Conservation (phyloP, 2,797 vertebrate genomes). For the Aldrovandia affinis region DNA sequence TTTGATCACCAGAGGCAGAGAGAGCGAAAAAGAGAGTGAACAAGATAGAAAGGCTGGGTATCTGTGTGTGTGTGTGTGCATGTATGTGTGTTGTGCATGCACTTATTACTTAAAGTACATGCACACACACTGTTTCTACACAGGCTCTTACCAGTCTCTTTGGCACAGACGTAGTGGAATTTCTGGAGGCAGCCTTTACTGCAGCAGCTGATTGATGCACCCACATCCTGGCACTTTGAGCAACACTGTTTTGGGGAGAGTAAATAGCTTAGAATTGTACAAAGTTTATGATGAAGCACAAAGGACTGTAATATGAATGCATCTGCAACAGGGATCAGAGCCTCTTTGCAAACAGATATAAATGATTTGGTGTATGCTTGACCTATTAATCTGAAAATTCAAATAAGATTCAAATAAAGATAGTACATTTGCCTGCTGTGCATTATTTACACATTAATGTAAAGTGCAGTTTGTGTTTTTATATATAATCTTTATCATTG, state of each 20-base stretch:
- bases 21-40: background rate
- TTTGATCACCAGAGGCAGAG: background rate
- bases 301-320: background rate
- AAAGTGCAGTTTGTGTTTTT: background rate
- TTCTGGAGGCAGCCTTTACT: slow-evolving; percentile 89
- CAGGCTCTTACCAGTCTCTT: slow-evolving; percentile 87
- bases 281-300: background rate
- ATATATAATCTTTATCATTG: background rate
- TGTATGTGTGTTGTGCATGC: too few species aligned
- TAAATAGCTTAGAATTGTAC: slow-evolving; percentile 15
- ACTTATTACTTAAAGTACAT: background rate
- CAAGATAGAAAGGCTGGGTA: background rate
- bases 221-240: slow-evolving; percentile 88
- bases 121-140: background rate
- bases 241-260: slow-evolving; percentile 76
- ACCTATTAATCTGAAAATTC: slow-evolving; percentile 2
- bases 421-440: background rate
- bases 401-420: background rate
- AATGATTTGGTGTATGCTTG: background rate
- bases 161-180: slow-evolving; percentile 95
- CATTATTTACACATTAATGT: background rate
- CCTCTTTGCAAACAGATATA: background rate
- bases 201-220: slow-evolving; percentile 92
- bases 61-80: background rate
- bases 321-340: background rate